Conservation (phyloP, 53 echinoderm and acorn worm species). For the Actinopyga echinites region DNA sequence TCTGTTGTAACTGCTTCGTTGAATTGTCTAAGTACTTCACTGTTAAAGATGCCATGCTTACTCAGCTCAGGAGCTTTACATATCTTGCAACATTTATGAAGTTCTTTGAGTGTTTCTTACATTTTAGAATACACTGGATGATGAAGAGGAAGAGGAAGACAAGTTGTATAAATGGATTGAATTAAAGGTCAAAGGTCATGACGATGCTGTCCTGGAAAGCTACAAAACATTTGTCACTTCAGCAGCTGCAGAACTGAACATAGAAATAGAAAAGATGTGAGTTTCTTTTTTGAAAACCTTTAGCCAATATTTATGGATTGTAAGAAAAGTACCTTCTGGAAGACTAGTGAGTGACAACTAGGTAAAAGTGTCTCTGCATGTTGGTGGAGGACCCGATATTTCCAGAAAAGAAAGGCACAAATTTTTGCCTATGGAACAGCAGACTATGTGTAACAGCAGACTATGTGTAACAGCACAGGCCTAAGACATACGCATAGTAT, state of each 20-base stretch:
- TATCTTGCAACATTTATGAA: too few relatives aligned
- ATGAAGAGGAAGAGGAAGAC: constrained; percentile 70
- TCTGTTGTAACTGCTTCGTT: too few relatives aligned
- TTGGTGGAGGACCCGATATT: not conserved
- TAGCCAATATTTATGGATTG: too few relatives aligned
- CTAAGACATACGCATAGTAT: too few relatives aligned
- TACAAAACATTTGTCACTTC: constrained; percentile 75
- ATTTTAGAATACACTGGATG: constrained; percentile 17
- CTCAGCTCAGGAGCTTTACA: too few relatives aligned
- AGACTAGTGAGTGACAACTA: not conserved
- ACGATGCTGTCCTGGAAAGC: constrained; percentile 88
- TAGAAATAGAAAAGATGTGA: constrained; percentile 81
- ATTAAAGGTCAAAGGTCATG: constrained; percentile 90
- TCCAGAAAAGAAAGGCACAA: not conserved
- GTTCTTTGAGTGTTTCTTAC: not conserved
- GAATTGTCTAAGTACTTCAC: too few relatives aligned
- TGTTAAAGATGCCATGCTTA: too few relatives aligned
- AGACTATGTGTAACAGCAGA: too few relatives aligned
- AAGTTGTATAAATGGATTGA: constrained; percentile 85
- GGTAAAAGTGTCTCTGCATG: not conserved
- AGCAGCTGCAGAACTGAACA: constrained; percentile 80
- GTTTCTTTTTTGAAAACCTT: not conserved
- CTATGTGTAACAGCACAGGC: too few relatives aligned
- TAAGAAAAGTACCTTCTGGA: not conserved
- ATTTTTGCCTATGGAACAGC: too few relatives aligned